Conservation (phyloP, 2,113 vertebrate species). For the Barnardius zonarius region DNA sequence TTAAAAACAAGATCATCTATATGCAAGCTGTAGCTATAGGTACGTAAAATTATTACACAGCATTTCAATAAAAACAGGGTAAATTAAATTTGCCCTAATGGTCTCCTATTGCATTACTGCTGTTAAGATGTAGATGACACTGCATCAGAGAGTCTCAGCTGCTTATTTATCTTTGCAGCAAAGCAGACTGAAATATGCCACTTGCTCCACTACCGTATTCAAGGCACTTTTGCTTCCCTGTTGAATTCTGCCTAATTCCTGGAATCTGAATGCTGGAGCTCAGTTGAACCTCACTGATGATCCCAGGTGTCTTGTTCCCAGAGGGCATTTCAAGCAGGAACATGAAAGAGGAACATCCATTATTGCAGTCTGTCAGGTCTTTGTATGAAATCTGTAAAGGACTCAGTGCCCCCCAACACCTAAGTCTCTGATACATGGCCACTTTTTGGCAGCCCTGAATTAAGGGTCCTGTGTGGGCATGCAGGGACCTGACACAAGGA, state of each 20-base stretch:
- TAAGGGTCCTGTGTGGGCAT: neutral
- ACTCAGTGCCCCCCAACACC: neutral
- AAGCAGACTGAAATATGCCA: neutral
- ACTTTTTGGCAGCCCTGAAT: neutral
- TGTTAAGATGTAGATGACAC: neutral
- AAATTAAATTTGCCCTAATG: slow-evolving; percentile 22
- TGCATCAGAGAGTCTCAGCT: neutral
- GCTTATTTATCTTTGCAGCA: neutral
- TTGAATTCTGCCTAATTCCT: neutral
- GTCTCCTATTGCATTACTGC: neutral
- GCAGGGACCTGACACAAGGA: neutral
- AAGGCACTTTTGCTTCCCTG: neutral
- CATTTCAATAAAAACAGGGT: slow-evolving; percentile 13
- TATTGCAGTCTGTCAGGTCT: neutral
- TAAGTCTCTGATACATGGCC: neutral
- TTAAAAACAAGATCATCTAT: neutral
- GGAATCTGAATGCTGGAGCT: rapidly evolving
- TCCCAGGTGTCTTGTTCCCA: rapidly evolving
- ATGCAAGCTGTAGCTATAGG: neutral
- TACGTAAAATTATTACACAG: neutral
- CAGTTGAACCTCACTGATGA: neutral
- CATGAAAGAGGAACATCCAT: neutral
- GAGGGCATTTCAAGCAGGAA: neutral
- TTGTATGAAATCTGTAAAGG: neutral
- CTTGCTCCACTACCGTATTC: neutral